Percentiles rank a stretch among this genome's conserved stretches.
These are phyloP conservation scores for Microplitis mediator DNA, from an alignment of 1,140 invertebrate genomes.

Conservation along the genomic window DNA sequence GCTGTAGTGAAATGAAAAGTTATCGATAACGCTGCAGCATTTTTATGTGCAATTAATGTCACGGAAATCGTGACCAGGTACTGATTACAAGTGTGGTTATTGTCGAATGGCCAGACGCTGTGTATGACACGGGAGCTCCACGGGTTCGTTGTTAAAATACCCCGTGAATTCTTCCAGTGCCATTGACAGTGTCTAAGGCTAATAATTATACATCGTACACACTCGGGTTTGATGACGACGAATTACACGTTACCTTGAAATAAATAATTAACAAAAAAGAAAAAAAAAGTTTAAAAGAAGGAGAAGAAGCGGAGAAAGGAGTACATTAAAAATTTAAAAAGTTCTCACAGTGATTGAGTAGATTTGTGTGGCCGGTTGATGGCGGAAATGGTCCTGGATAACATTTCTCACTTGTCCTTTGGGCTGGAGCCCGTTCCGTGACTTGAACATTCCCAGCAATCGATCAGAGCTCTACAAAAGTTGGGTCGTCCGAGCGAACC, in stretches of 20 bases:
- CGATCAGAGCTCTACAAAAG: constrained; percentile 2
- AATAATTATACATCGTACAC: background rate
- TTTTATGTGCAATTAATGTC: constrained; percentile 13
- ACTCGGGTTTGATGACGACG: too few species aligned
- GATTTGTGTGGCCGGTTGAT: constrained; percentile 19
- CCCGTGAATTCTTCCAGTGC: constrained; percentile 65
- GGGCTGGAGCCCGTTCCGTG: constrained; percentile 20
- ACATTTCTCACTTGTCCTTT: constrained; percentile 32
- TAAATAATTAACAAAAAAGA: background rate
- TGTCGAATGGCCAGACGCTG: constrained; percentile 57
- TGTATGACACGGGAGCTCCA: constrained; percentile 64
- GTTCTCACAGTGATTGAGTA: background rate
- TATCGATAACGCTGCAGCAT: background rate
- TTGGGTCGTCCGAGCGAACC: background rate
- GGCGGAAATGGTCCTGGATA: too few species aligned
- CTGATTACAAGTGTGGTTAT: background rate
- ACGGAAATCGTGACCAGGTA: background rate
- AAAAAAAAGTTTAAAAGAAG: background rate
- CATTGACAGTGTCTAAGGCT: constrained; percentile 62
- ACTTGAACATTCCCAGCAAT: constrained; percentile 22
- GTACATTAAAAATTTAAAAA: background rate
- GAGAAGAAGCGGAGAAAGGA: background rate
- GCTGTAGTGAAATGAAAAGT: background rate
- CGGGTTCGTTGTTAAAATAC: constrained; percentile 56
- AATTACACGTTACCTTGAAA: background rate